Evolutionary conservation across 2,888 invertebrate species (phyloP).

Genomic region (Chrysolina oricalcia): DNA sequence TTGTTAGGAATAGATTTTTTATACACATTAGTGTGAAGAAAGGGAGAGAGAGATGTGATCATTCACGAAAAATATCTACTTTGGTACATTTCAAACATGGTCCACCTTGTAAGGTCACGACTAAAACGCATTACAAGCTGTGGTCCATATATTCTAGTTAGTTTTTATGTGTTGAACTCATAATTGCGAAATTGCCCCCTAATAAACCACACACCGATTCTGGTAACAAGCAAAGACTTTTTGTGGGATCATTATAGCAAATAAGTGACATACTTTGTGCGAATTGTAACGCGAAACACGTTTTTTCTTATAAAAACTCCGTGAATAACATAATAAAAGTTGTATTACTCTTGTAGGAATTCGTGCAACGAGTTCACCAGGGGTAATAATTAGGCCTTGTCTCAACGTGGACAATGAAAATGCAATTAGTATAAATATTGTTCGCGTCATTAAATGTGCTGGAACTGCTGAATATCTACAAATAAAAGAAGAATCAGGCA

Average conservation of each 20-base stretch:
- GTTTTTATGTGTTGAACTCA: slow-evolving; percentile 5
- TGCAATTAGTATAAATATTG: not conserved
- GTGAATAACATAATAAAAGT: slow-evolving; percentile 11
- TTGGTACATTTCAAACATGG: not conserved
- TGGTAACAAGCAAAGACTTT: slow-evolving; percentile 1
- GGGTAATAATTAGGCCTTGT: not conserved
- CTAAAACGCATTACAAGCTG: not conserved
- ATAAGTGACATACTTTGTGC: slow-evolving; percentile 10
- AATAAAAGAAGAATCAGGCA: not conserved
- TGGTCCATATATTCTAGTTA: not conserved
- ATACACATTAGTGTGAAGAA: too few relatives aligned
- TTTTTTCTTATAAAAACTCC: not conserved
- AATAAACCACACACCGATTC: not conserved
- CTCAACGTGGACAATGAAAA: not conserved
- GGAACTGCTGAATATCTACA: not conserved
- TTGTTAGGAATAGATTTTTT: too few relatives aligned
- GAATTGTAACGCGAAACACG: slow-evolving; percentile 6
- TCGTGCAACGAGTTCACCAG: not conserved
- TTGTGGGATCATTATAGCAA: slow-evolving; percentile 8
- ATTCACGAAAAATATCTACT: too few relatives aligned
- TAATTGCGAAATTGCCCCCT: slow-evolving; percentile 3
- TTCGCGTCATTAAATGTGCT: not conserved
- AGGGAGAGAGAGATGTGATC: too few relatives aligned
- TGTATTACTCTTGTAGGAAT: not conserved
- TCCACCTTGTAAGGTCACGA: not conserved